Conservation (phyloP, 2,888 invertebrate genomes). For the Phorcus lineatus region DNA sequence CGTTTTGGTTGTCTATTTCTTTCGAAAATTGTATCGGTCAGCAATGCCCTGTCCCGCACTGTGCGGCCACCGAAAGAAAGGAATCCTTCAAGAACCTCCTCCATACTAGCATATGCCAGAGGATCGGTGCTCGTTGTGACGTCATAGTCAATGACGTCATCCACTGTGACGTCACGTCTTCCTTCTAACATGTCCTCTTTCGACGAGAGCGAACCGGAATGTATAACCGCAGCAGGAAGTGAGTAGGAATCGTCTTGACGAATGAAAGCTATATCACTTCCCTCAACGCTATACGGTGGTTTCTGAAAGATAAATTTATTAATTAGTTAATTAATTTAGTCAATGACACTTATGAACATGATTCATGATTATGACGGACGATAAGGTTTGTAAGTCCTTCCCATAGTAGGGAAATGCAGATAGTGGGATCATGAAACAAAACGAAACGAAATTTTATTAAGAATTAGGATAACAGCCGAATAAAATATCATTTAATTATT, state of each 20-base stretch:
- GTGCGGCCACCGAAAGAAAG: slow-evolving; percentile 49
- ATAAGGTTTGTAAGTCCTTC: no score
- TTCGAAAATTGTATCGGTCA: neutral
- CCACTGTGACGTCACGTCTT: neutral
- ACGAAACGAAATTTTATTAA: no score
- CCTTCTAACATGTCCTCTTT: neutral
- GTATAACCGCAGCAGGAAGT: neutral
- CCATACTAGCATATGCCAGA: slow-evolving; percentile 46
- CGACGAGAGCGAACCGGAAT: slow-evolving; percentile 3
- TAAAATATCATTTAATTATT: no score
- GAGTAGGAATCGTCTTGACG: slow-evolving; percentile 32
- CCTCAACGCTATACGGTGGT: slow-evolving; percentile 58
- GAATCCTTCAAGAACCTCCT: slow-evolving; percentile 59
- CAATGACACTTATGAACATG: no score
- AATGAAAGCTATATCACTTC: slow-evolving; percentile 38
- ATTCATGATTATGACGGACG: no score
- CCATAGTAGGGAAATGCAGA: neutral
- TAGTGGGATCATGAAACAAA: neutral
- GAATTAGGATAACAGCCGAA: no score
- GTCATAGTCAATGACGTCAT: slow-evolving; percentile 23
- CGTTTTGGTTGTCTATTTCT: neutral
- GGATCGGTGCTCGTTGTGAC: slow-evolving; percentile 32
- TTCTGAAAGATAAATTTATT: slow-evolving; percentile 55
- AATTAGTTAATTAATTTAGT: neutral
- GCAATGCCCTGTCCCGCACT: slow-evolving; percentile 12